Conservation (phyloP, 1,140 invertebrate species). For the Zophobas morio region DNA sequence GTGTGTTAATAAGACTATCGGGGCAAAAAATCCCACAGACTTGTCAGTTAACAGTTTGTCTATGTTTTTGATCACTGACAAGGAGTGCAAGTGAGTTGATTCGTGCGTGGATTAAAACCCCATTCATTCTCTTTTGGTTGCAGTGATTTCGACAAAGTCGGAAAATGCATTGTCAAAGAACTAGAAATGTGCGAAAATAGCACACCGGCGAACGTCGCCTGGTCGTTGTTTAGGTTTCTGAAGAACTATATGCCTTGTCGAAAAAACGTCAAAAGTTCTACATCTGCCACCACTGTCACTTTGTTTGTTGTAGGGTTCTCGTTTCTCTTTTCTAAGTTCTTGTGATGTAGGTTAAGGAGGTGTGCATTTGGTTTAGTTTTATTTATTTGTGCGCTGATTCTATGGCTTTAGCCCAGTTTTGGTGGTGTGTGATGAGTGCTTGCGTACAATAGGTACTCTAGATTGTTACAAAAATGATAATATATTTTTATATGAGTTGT, state of each 20-base stretch:
- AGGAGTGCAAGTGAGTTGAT: slow-evolving; percentile 71
- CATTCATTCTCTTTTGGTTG: slow-evolving; percentile 62
- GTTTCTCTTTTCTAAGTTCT: too few relatives aligned
- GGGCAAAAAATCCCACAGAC: slow-evolving; percentile 66
- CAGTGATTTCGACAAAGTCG: slow-evolving; percentile 74
- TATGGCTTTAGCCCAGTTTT: too few relatives aligned
- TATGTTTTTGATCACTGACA: slow-evolving; percentile 70
- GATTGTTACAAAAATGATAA: too few relatives aligned
- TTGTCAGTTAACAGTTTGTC: slow-evolving; percentile 70
- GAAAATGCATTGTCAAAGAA: slow-evolving; percentile 75
- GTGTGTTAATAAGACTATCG: slow-evolving; percentile 77
- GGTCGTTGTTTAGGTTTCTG: slow-evolving; percentile 82
- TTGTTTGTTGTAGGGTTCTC: background rate
- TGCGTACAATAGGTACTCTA: too few relatives aligned
- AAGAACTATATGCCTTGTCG: slow-evolving; percentile 79
- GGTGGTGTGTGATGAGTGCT: too few relatives aligned
- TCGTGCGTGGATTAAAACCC: slow-evolving; percentile 21
- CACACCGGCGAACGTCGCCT: slow-evolving; percentile 84
- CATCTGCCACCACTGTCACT: background rate
- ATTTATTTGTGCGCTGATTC: too few relatives aligned
- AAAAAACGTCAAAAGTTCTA: slow-evolving; percentile 32
- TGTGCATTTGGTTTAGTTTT: too few relatives aligned
- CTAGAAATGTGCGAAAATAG: slow-evolving; percentile 80
- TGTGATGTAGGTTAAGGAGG: too few relatives aligned
- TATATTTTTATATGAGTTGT: too few relatives aligned